Conservation (phyloP, 2,113 vertebrate species). For the Elephas maximus region DNA sequence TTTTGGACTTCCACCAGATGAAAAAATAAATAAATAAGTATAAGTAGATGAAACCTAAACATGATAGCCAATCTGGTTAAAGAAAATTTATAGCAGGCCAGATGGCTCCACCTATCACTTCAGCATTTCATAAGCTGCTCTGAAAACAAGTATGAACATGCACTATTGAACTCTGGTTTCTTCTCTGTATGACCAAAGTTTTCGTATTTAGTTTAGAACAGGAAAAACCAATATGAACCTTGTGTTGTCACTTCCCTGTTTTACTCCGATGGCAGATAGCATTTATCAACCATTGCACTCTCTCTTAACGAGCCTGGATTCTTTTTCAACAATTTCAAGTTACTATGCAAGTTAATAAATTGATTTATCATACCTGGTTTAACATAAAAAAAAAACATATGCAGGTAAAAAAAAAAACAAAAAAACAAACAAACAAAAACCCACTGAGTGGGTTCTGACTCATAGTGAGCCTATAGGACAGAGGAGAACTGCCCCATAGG, state of each 20-base stretch:
- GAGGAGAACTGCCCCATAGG: no score
- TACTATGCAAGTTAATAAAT: neutral
- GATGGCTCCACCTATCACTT: neutral
- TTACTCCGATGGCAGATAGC: neutral
- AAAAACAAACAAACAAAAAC: no score
- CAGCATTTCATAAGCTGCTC: constrained; percentile 12
- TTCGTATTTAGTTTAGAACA: constrained; percentile 20
- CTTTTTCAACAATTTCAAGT: constrained; percentile 33
- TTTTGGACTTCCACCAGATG: neutral
- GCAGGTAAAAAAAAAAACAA: no score
- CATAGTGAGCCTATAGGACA: no score
- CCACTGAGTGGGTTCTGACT: no score
- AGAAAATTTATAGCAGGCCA: neutral
- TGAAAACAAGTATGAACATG: neutral
- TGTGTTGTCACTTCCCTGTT: neutral
- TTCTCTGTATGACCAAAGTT: neutral
- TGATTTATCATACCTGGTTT: neutral
- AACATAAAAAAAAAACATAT: neutral
- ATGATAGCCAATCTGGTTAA: neutral
- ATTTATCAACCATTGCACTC: neutral
- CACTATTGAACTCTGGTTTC: neutral
- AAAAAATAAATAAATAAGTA: neutral
- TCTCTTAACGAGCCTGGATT: neutral
- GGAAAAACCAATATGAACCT: neutral
- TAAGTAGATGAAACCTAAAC: constrained; percentile 19